Base-by-base conservation (phyloP, 2,797 vertebrate species). In the Coranthus polyacanthus region DNA sequence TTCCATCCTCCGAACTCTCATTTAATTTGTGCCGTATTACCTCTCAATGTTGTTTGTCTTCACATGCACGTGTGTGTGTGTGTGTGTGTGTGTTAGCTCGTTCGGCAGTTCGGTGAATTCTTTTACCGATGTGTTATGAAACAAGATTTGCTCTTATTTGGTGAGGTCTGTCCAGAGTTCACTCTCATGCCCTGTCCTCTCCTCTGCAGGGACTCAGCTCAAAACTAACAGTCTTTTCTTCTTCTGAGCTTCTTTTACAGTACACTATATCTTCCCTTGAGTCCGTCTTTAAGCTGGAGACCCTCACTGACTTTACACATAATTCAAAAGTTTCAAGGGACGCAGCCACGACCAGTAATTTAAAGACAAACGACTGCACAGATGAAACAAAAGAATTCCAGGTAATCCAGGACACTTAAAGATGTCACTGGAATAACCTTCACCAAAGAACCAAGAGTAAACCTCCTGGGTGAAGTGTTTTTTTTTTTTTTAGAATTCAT, bases 61-160 rank as follows among this genome's bases (percentile, higher is more conserved):
- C 26, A 29, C 22, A 24, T 45, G 17, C 5, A 12, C 21, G 18
- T 44, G 39, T 15, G 41, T 26, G 41, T 51, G 34, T 45, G 12
- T 12, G 41, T 12, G 26, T 3, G 34, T n/a, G 36, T 16, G 47
- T 47, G 41, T 53, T 58, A 4, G 21, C 58, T 37, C 44, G 11
- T 1, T 32, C 72, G 61, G 68, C 53, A n/a, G 2, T 44, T 5
- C 12, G 5, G 52, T 21, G 58, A 44, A 79, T 79, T 75, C 70
- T 64, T 70, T 9, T 29, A 63, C 61, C 52, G 67, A 57, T 12
- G 29, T 75, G 62, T 75, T n/a, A 6, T n/a, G 34, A 1, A 44
- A 59, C 50, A n/a, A 55, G 34, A 60, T 56, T 70, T 70, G 55
- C 18, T 68, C 54, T 62, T 82, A 65, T 79, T 77, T 82, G 63